Percentiles rank a stretch among this genome's conserved stretches.
These are phyloP conservation scores for Ptilorrhoa leucosticta DNA, from an alignment of 2,113 vertebrate species.

Conservation along the genomic window DNA sequence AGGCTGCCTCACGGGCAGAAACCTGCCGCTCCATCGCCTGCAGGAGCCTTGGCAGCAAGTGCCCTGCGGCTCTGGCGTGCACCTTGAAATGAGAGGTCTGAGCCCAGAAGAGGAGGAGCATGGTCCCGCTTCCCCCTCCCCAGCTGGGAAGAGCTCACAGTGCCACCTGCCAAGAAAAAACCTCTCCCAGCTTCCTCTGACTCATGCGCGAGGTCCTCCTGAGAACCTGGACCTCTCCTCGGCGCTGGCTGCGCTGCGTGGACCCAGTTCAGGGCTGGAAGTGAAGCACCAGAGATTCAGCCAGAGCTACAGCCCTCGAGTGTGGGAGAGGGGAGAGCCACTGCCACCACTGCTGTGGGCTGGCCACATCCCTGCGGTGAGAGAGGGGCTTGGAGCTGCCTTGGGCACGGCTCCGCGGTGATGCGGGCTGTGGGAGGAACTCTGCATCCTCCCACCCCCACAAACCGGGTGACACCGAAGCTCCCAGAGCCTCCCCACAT, in stretches of 20 bases:
- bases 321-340: neutral
- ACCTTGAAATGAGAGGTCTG: neutral
- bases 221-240: conserved; percentile 36
- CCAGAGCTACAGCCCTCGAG: neutral
- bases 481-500: neutral
- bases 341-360: fast-evolving
- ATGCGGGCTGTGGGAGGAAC: neutral
- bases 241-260: neutral
- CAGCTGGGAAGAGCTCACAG: neutral
- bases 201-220: neutral
- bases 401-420: neutral
- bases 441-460: neutral
- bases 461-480: neutral
- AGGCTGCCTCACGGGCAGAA: neutral
- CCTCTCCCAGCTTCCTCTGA: conserved; percentile 28
- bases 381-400: neutral
- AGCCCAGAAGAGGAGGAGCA: neutral
- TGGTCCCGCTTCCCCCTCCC: neutral
- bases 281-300: neutral
- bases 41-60: neutral
- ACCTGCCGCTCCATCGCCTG: neutral
- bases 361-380: neutral
- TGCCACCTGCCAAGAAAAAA: conserved; percentile 53
- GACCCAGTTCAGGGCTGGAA: neutral
- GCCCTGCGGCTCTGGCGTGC: neutral